Evolutionary conservation across 2,113 vertebrate species (phyloP), one percentile per base, ranked within the genome.

Genomic region (Chaenogobius annularis): DNA sequence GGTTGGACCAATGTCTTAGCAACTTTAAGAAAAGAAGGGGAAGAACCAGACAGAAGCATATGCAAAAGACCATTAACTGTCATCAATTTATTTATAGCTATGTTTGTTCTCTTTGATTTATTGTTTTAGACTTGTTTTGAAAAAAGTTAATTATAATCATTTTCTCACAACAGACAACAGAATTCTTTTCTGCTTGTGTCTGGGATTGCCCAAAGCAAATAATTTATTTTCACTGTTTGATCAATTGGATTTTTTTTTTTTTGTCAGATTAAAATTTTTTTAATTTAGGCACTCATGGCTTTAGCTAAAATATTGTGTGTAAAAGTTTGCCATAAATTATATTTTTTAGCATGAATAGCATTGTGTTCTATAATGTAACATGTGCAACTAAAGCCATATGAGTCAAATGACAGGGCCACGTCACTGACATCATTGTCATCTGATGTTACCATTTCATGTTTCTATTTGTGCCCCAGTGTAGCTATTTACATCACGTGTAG

Each of bases 401-500:
- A 26, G 52, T 80, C 76, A 69, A 68, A 50, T 68, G 76, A 69
- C 31, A 52, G 35, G 31, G 8, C 58, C 70, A 50, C 58, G 54
- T 67, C 82, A 76, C 64, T 1, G 77, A 50, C 61, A 23, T 19
- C 11, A 40, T 73, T 87, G 68, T 77, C 78, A 71, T 85, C 73
- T 48, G 56, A n/a, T 19, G 15, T 73, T 75, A 76, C 80, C 79
- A 79, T 75, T 80, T 67, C 79, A 82, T 68, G 69, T 84, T 87
- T 70, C 61, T 88, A 75, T 82, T 83, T 80, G 78, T 66, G 48
- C 66, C 75, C 68, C 72, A 87, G 72, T 85, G 85, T 43, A 85
- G 80, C 83, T 85, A 90, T 92, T 92, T 90, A 92, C 89, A 90
- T 90, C 75, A 35, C 37, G 78, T 85, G 84, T 69, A 87, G 86